phyloP scores from a whole-genome alignment of 2,888 invertebrate genomes.

The Eupithecia abbreviata region DNA sequence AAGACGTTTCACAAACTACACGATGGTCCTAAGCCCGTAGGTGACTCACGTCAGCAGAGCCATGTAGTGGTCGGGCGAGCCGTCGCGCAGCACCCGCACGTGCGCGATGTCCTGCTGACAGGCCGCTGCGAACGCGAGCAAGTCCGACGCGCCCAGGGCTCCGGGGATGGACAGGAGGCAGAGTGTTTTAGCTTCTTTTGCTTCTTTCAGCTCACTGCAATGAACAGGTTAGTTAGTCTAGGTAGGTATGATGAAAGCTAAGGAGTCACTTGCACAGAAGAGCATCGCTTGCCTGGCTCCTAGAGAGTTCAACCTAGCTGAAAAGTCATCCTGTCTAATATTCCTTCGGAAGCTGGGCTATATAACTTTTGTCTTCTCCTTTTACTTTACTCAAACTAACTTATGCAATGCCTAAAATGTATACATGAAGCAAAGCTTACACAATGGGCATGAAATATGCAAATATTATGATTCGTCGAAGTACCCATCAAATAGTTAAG shows the following conservation, averaged over 20 bases:
- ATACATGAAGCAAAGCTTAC: not conserved
- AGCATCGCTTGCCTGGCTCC: not conserved
- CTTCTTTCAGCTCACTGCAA: conserved; percentile 88
- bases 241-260: not conserved
- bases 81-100: conserved; percentile 95
- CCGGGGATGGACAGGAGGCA: conserved; percentile 96
- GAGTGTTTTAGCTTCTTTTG: conserved; percentile 91
- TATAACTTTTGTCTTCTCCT: not conserved
- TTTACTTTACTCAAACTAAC: not conserved
- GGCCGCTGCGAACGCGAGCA: conserved; percentile 96
- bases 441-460: not conserved
- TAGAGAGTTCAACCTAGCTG: not conserved
- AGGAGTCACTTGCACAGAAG: not conserved
- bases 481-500: not conserved
- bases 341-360: not conserved
- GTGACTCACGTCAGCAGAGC: conserved; percentile 90
- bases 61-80: conserved; percentile 98
- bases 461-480: not conserved
- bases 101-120: conserved; percentile 95
- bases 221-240: not conserved
- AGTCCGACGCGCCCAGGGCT: conserved; percentile 95
- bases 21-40: not conserved
- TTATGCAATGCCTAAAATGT: not conserved
- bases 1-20: not conserved
- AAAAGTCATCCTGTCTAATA: not conserved